A percentile compares a stretch with the other conserved stretches of the same genome.
Evolutionary conservation across 2,113 vertebrate species (phyloP).

Genomic region (Egretta garzetta): DNA sequence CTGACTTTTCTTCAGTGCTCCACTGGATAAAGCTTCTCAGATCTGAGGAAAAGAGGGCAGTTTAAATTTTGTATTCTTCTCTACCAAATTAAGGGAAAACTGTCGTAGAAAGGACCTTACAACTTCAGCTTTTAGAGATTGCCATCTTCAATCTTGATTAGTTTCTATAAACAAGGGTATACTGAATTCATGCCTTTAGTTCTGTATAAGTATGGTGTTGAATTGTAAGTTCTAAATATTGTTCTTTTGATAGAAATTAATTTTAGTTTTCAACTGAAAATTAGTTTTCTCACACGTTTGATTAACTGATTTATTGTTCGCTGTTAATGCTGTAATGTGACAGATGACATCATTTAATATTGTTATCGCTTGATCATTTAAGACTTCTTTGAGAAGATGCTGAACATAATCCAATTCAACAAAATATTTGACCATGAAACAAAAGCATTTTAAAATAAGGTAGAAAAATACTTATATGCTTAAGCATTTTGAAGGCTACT

Average conservation of each 20-base stretch:
- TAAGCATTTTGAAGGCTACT: neutral
- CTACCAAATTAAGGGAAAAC: neutral
- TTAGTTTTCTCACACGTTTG: neutral
- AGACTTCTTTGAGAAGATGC: neutral
- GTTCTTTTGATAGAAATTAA: neutral
- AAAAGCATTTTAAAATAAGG: neutral
- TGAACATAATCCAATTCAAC: neutral
- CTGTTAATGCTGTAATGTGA: neutral
- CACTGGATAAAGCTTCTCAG: neutral
- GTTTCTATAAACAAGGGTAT: neutral
- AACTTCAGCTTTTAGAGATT: neutral
- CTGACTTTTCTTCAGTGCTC: neutral
- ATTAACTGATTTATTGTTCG: neutral
- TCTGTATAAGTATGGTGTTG: neutral
- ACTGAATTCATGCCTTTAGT: neutral
- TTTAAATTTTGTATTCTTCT: neutral
- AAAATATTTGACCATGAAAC: neutral
- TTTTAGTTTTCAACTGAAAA: neutral
- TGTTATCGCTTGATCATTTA: neutral
- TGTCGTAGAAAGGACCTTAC: rapidly evolving
- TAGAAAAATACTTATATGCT: neutral
- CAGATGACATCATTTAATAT: neutral
- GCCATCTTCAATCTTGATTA: neutral
- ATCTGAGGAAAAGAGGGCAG: neutral
- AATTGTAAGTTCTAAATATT: neutral